A percentile compares a stretch with the other conserved stretches of the same genome.
These are phyloP conservation scores for Corbicula japonica DNA, from an alignment of 2,888 invertebrate species.

Conservation along the genomic window DNA sequence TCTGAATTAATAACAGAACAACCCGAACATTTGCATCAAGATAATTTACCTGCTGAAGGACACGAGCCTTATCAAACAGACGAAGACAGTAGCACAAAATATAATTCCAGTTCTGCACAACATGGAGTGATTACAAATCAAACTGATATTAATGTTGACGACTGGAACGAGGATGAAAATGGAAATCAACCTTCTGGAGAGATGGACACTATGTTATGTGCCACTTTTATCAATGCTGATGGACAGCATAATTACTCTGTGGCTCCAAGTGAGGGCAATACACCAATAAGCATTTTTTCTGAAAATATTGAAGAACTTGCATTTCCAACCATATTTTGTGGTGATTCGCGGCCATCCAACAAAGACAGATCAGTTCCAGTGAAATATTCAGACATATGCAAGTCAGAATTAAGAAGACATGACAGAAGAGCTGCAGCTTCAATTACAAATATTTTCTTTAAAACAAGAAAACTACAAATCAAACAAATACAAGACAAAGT, in stretches of 20 bases:
- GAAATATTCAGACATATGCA: slow-evolving; percentile 40
- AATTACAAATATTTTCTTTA: slow-evolving; percentile 29
- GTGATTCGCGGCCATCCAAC: slow-evolving; percentile 26
- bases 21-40: too few relatives aligned
- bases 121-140: too few relatives aligned
- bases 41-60: too few relatives aligned
- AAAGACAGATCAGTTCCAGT: slow-evolving; percentile 23
- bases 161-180: slow-evolving; percentile 30
- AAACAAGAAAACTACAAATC: slow-evolving; percentile 27
- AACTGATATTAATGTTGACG: slow-evolving; percentile 8
- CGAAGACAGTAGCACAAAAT: too few relatives aligned
- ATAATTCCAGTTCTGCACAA: too few relatives aligned
- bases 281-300: slow-evolving; percentile 8
- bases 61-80: too few relatives aligned
- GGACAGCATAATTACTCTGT: too few relatives aligned
- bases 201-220: slow-evolving; percentile 43
- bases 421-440: slow-evolving; percentile 13
- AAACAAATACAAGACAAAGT: too few relatives aligned
- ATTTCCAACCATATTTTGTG: slow-evolving; percentile 50
- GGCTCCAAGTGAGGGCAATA: too few relatives aligned
- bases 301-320: slow-evolving; percentile 38
- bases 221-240: slow-evolving; percentile 1
- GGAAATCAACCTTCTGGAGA: slow-evolving; percentile 28
- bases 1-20: too few relatives aligned
- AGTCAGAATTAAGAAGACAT: too few relatives aligned